phyloP scores from a whole-genome alignment of 2,797 vertebrate species.

The Pseudochirops corinnae region DNA sequence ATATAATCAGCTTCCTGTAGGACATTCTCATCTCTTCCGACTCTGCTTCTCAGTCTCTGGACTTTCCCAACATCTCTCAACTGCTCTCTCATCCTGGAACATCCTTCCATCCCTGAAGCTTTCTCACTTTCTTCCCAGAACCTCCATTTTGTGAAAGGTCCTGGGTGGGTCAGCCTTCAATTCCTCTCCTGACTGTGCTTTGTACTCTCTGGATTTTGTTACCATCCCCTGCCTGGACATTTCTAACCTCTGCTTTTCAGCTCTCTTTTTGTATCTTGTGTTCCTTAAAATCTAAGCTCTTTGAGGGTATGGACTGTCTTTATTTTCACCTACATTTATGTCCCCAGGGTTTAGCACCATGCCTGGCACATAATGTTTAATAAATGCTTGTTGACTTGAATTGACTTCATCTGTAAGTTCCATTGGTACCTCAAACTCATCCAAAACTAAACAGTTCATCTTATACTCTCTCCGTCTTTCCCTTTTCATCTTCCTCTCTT shows the following conservation, averaged over 20 bases:
- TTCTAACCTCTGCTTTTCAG: neutral
- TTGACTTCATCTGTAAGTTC: neutral
- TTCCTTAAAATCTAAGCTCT: neutral
- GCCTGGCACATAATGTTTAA: neutral
- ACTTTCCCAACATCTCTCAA: neutral
- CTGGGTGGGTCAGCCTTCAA: neutral
- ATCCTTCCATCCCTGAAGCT: neutral
- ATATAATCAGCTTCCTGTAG: neutral
- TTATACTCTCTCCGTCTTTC: neutral
- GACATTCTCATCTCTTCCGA: neutral
- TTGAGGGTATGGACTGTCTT: neutral
- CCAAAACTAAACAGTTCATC: neutral
- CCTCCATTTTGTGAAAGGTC: neutral
- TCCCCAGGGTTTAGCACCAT: neutral
- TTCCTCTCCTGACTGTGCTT: neutral
- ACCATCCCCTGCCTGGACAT: neutral
- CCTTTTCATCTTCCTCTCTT: too few relatives aligned
- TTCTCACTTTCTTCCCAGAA: neutral
- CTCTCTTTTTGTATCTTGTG: neutral
- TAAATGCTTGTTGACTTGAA: neutral
- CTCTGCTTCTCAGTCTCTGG: neutral
- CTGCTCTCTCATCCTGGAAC: neutral
- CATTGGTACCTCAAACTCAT: neutral
- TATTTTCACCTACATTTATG: neutral
- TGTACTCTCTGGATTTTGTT: neutral